Evolutionary conservation across 2,888 invertebrate genomes (phyloP), one percentile per base, ranked within the genome.

Genomic region (Margaritifera margaritifera): DNA sequence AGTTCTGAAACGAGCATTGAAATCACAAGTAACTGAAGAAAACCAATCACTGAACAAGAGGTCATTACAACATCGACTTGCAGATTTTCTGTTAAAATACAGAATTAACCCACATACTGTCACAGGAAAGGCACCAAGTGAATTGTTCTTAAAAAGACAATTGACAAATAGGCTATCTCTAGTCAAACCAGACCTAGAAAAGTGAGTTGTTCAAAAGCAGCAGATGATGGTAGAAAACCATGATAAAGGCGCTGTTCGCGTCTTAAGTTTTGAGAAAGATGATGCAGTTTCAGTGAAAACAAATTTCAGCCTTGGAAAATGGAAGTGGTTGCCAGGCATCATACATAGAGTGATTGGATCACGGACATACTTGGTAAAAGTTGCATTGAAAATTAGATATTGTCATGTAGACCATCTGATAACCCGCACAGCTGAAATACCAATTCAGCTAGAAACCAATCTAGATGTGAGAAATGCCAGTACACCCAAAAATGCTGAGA

Each of bases 71-170:
- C 64, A 72, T 22, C 66, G 63, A 19, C 53, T 75, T 2, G 59
- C 63, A 8, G 73, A 69, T 20, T 70, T 73, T 64, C 55, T 75
- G 42, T 25, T 75, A 8, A 61, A 18, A 20, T 76, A 76, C 59
- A 51, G 76, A 22, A 66, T 56, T 2, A 74, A 68, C 25, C 73
- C 69, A 4, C 75, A 75, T 56, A 62, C 62, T 31, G 62, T 57
- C 18, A 74, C 71, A 42, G 57, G 72, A n/a, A 53, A 63, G 50
- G 56, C 64, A 20, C 73, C 71, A 31, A 62, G 63, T 27, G 69
- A 71, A 51, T 8, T 71, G 50, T 71, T 75, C 60, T n/a, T 76
- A 18, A 71, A 73, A 22, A 51, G 71, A 59, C 67, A 64, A 42
- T 52, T 75, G 18, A 53, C 69, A 55, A 69, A 67, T 19, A 24